Evolutionary conservation across 2,888 invertebrate genomes (phyloP).

Genomic region (Lochmaea capreae): DNA sequence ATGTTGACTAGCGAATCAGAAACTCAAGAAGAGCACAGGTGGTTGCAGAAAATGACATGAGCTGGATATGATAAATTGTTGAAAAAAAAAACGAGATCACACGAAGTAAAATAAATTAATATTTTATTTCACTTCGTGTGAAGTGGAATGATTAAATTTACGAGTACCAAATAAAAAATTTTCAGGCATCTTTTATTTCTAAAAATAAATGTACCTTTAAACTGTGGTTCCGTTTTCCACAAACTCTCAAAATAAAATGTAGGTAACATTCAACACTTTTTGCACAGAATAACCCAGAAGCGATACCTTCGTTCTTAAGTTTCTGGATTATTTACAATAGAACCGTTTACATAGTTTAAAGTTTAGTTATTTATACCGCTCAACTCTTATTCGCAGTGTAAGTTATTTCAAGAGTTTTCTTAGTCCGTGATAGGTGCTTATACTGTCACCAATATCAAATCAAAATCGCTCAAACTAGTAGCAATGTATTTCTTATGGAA

Average conservation of each 20-base stretch:
- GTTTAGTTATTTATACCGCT: no score
- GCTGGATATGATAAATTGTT: neutral
- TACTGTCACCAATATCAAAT: no score
- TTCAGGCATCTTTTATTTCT: neutral
- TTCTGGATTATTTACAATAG: no score
- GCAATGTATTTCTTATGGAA: no score
- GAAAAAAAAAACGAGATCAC: neutral
- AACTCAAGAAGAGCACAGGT: neutral
- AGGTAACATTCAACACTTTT: neutral
- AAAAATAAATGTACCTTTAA: no score
- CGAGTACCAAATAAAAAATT: neutral
- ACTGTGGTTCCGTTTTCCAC: no score
- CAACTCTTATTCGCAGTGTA: no score
- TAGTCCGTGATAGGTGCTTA: no score
- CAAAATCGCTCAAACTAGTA: no score
- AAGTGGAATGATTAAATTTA: neutral
- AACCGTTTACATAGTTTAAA: no score
- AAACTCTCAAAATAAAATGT: neutral
- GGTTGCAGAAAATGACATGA: neutral
- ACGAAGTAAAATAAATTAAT: neutral
- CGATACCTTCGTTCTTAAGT: no score
- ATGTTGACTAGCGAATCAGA: conserved; percentile 1
- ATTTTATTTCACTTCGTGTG: neutral
- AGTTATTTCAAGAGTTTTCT: neutral
- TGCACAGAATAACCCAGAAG: no score